phyloP scores from a whole-genome alignment of 2,113 vertebrate species.

The Apteryx mantelli region DNA sequence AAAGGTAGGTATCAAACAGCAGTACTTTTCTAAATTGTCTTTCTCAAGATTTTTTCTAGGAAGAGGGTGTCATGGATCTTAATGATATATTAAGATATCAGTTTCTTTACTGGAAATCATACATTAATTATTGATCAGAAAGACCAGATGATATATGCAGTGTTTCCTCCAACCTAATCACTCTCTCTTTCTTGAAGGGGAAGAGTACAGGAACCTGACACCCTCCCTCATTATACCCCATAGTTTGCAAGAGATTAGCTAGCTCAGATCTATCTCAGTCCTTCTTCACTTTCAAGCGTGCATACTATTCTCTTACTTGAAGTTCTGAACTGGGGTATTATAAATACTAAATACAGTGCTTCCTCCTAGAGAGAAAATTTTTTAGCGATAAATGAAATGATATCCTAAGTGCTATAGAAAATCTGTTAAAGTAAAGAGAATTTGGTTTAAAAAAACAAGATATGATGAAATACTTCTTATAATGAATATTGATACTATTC shows the following conservation, averaged over 20 bases:
- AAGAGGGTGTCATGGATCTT: not conserved
- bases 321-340: not conserved
- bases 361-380: not conserved
- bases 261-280: not conserved
- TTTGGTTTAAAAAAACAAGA: not conserved
- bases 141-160: not conserved
- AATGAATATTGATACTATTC: not conserved
- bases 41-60: not conserved
- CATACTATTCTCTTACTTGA: not conserved
- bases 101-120: not conserved
- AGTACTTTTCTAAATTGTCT: not conserved
- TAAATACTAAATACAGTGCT: not conserved
- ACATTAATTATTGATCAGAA: not conserved
- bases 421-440: not conserved
- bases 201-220: not conserved
- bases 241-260: not conserved
- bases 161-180: not conserved
- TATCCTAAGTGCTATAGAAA: not conserved
- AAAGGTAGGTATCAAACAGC: not conserved
- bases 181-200: not conserved
- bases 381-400: not conserved
- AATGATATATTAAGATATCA: not conserved
- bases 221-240: not conserved
- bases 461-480: not conserved
- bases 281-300: not conserved